Conservation (phyloP, 2,113 vertebrate species). For the Pachypanchax playfairii region DNA sequence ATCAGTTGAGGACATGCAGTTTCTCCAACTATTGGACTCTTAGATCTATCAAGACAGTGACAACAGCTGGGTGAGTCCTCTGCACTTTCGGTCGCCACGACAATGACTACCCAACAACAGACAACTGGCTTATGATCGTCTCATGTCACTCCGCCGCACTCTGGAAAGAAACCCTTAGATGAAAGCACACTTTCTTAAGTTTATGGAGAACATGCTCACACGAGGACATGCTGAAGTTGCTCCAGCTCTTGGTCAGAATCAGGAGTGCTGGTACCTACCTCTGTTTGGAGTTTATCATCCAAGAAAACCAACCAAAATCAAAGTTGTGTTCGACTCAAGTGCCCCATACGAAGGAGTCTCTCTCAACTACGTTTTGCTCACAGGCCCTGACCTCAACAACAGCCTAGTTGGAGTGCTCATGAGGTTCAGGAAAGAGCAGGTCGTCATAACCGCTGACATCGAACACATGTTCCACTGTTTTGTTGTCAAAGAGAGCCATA, state of each 20-base stretch:
- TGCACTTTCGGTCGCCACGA: neutral
- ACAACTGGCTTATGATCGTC: no score
- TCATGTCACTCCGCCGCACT: neutral
- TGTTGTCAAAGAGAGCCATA: neutral
- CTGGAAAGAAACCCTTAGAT: neutral
- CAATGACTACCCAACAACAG: neutral
- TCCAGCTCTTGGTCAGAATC: neutral
- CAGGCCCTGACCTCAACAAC: neutral
- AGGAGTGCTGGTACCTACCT: neutral
- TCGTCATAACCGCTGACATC: neutral
- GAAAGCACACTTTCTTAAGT: neutral
- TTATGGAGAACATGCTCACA: accelerated
- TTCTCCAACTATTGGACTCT: neutral
- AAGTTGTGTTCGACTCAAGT: neutral
- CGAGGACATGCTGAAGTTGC: neutral
- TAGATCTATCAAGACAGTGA: neutral
- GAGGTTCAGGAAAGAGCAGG: neutral
- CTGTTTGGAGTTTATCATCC: neutral
- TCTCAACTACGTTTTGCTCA: neutral
- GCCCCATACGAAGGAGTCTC: neutral
- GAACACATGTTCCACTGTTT: neutral
- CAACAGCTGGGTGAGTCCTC: neutral
- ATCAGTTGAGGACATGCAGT: no score
- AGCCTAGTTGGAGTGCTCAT: neutral
- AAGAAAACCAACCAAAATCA: neutral